Conservation (phyloP, 2,888 invertebrate species). For the Seladonia tumulorum region DNA sequence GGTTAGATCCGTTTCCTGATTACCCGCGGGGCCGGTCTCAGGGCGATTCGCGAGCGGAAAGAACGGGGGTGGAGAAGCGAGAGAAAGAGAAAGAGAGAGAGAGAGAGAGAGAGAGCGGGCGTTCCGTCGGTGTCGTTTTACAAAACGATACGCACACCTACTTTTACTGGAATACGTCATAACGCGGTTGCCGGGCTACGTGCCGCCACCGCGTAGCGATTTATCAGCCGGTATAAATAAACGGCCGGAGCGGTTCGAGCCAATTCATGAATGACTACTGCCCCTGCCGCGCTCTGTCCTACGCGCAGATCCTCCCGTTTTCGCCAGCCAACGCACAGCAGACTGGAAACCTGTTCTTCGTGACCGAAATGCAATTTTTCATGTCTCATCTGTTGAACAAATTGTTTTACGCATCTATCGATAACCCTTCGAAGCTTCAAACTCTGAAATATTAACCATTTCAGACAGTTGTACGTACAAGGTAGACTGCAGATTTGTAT, state of each 20-base stretch:
- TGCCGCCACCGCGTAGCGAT: slow-evolving; percentile 57
- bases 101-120: slow-evolving; percentile 3
- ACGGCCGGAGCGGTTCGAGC: slow-evolving; percentile 69
- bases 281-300: slow-evolving; percentile 15
- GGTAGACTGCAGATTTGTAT: too few relatives aligned
- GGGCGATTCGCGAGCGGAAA: neutral
- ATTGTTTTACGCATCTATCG: too few relatives aligned
- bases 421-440: too few relatives aligned
- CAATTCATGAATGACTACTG: slow-evolving; percentile 77
- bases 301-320: slow-evolving; percentile 1
- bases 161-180: slow-evolving; percentile 56
- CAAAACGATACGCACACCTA: slow-evolving; percentile 40
- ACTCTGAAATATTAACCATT: too few relatives aligned
- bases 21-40: slow-evolving; percentile 12
- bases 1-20: slow-evolving; percentile 50
- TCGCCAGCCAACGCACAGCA: neutral
- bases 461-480: too few relatives aligned
- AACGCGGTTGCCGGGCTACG: slow-evolving; percentile 36
- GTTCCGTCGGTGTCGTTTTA: slow-evolving; percentile 46
- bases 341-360: too few relatives aligned
- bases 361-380: too few relatives aligned
- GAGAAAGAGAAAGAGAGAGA: neutral
- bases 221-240: slow-evolving; percentile 76
- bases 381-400: too few relatives aligned
- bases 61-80: slow-evolving; percentile 16